Evolutionary conservation across 2,113 vertebrate genomes (phyloP).

Genomic region (Lates calcarifer): DNA sequence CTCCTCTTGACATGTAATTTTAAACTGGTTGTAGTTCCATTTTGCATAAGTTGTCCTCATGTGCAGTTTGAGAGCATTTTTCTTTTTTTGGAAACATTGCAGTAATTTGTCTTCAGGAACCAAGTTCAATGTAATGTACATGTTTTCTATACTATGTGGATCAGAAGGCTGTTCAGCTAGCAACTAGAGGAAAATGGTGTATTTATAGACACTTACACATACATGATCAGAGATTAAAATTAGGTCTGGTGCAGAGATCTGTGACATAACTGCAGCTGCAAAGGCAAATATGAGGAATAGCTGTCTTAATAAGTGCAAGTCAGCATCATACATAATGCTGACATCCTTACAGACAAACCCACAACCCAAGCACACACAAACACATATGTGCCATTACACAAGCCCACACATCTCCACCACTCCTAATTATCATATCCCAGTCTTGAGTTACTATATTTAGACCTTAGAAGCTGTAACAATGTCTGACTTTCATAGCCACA

Average conservation of each 20-base stretch:
- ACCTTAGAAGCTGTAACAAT: not conserved
- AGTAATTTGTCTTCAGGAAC: not conserved
- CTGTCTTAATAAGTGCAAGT: conserved; percentile 23
- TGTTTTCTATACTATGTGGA: no score
- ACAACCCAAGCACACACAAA: not conserved
- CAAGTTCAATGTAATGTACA: no score
- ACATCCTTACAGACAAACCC: conserved; percentile 1
- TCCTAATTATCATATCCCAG: not conserved
- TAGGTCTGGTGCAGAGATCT: not conserved
- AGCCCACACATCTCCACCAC: not conserved
- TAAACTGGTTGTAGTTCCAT: not conserved
- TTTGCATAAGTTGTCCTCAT: not conserved
- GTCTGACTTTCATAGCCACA: not conserved
- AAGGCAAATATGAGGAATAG: conserved; percentile 22
- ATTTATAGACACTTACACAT: not conserved
- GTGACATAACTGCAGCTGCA: conserved; percentile 33
- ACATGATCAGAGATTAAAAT: not conserved
- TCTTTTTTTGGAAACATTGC: not conserved
- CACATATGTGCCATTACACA: not conserved
- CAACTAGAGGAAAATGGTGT: not conserved
- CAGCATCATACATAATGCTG: not conserved
- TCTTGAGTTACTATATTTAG: conserved; percentile 31
- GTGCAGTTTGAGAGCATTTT: not conserved
- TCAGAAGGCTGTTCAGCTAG: no score
- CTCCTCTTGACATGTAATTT: conserved; percentile 17